Conservation (phyloP, 53 echinoderm and acorn worm species). For the Luidia sarsii region DNA sequence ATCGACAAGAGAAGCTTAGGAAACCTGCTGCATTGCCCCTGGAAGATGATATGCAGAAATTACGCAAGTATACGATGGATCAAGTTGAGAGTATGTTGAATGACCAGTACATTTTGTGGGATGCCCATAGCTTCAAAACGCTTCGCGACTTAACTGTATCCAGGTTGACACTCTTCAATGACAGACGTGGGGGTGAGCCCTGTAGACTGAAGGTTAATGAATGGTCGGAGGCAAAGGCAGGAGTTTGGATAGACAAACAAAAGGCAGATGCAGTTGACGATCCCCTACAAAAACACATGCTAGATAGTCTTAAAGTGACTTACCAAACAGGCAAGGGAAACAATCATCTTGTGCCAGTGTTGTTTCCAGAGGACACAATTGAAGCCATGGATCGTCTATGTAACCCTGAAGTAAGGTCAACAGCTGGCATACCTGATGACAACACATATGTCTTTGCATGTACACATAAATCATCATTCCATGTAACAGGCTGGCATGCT, state of each 20-base stretch:
- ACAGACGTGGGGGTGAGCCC: background rate
- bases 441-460: constrained; percentile 36
- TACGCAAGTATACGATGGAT: constrained; percentile 5
- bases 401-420: background rate
- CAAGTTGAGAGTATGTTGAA: background rate
- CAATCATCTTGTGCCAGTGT: constrained; percentile 15
- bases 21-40: constrained; percentile 35
- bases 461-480: background rate
- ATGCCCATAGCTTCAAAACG: background rate
- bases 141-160: constrained; percentile 18
- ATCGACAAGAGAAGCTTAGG: constrained; percentile 29
- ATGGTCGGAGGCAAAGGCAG: background rate
- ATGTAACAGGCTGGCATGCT: constrained; percentile 30
- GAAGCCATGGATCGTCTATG: constrained; percentile 2
- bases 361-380: constrained; percentile 2
- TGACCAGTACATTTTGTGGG: constrained; percentile 2
- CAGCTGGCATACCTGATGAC: background rate
- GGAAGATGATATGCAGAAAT: constrained; percentile 5
- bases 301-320: background rate
- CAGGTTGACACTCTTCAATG: constrained; percentile 20
- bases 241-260: background rate
- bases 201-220: background rate
- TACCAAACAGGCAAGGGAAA: constrained; percentile 33
- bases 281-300: background rate
- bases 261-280: background rate